Conservation (phyloP, 2,888 invertebrate species). For the Lasioglossum malachurum region DNA sequence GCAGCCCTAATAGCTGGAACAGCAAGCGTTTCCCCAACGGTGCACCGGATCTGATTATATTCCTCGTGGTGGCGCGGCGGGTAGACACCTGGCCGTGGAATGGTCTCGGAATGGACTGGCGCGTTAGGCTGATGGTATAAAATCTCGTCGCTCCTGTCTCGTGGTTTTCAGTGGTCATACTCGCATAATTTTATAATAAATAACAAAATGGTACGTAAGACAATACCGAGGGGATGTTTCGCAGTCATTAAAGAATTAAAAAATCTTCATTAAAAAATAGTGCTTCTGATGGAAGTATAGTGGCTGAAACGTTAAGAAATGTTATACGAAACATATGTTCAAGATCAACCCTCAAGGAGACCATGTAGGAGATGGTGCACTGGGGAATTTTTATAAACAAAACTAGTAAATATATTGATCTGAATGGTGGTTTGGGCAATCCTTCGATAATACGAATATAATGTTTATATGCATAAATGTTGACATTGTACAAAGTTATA, state of each 20-base stretch:
- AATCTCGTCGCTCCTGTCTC: conserved; percentile 62
- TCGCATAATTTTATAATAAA: too few species aligned
- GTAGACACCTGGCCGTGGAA: conserved; percentile 38
- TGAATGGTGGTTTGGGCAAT: background rate
- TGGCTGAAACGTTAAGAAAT: background rate
- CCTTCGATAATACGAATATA: background rate
- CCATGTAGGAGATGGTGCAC: background rate
- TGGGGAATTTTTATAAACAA: background rate
- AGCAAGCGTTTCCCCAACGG: background rate
- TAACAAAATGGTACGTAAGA: too few species aligned
- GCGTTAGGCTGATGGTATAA: conserved; percentile 54
- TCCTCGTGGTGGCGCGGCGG: background rate
- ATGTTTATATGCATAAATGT: background rate
- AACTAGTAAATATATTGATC: background rate
- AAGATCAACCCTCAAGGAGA: background rate
- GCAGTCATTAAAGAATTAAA: too few species aligned
- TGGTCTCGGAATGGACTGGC: conserved; percentile 47
- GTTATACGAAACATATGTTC: background rate
- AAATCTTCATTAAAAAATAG: too few species aligned
- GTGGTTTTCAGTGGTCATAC: conserved; percentile 27
- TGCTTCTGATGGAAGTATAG: background rate
- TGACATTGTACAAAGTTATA: background rate
- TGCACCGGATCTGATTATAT: background rate
- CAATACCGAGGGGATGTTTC: too few species aligned
- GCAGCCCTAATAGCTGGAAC: conserved; percentile 6